Conservation (phyloP, 2,113 vertebrate genomes). For the Notechis scutatus region DNA sequence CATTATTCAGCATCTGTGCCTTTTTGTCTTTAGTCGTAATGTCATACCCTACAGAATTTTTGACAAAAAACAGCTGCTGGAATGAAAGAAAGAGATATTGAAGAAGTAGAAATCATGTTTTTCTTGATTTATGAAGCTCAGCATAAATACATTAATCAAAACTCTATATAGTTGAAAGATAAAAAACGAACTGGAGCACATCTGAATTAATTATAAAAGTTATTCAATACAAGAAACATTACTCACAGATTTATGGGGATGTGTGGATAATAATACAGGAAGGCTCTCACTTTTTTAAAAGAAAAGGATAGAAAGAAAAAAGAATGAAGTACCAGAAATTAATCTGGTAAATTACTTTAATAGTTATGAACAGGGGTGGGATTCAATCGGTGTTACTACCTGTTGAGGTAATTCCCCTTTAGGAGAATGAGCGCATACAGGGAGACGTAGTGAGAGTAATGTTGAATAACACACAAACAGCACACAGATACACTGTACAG, state of each 20-base stretch:
- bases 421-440: no score
- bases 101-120: not conserved
- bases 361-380: no score
- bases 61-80: not conserved
- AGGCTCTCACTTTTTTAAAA: not conserved
- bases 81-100: not conserved
- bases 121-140: constrained; percentile 16
- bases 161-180: constrained; percentile 10
- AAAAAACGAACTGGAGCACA: constrained; percentile 10
- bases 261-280: not conserved
- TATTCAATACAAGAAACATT: constrained; percentile 15
- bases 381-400: no score
- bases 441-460: no score
- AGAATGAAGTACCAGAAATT: not conserved
- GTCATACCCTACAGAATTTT: not conserved
- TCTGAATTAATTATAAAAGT: constrained; percentile 17
- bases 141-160: constrained; percentile 9
- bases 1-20: not conserved
- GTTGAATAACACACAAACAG: no score
- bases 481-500: no score
- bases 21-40: not conserved
- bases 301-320: not conserved
- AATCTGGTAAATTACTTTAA: not conserved
- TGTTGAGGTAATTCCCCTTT: no score
- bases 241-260: not conserved